Base-by-base conservation (phyloP, 2,888 invertebrate genomes). In the Lithophane semibrunnea region DNA sequence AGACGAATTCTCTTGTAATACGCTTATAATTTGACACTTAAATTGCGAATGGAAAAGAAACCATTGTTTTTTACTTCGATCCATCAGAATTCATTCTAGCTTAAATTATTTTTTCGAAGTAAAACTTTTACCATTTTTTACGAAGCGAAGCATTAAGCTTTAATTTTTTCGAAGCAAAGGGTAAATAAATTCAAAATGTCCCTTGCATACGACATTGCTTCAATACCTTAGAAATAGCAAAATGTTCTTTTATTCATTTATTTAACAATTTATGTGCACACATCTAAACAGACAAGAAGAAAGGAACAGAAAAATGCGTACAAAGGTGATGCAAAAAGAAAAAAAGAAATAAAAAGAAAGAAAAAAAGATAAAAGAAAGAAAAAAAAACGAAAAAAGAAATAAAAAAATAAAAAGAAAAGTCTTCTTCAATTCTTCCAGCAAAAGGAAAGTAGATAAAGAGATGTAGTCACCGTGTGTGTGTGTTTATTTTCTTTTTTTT, bases 11-110 rank as follows among this genome's bases (percentile, higher is more conserved):
- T 58, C 65, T 49, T 80, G 58, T 71, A 56, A 71, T 56, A 64
- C 63, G 44, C 24, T 24, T 82, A 65, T 77, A 83, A 77, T 65
- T 79, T 58, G 52, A 42, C 76, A 58, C 54, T 76, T 82, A 18
- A 65, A 82, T 82, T 52, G 29, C 24, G n/a, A 68, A 64, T 44
- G n/a, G 13, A 63, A 71, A 44, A 42, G 16, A 44, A 64, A 12
- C 5, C 24, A 13, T 68, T 76, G 18, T 58, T 47, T 60, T 47
- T 68, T 16, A 16, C 13, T 58, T 58, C 0, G 18, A 58, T 29
- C 8, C 24, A 16, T 10, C 21, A 24, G 16, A 8, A 47, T 21
- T 61, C 9, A n/a, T 42, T 18, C 42, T n/a, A 37, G n/a, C 4
- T 75, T 16, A 7, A 16, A 16, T 10, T 10, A 12, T 10, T 44